These are phyloP conservation scores for Catostylus mosaicus DNA, from an alignment of 30 jellyfish, hydroid and myxozoan genomes.

Conservation along the genomic window DNA sequence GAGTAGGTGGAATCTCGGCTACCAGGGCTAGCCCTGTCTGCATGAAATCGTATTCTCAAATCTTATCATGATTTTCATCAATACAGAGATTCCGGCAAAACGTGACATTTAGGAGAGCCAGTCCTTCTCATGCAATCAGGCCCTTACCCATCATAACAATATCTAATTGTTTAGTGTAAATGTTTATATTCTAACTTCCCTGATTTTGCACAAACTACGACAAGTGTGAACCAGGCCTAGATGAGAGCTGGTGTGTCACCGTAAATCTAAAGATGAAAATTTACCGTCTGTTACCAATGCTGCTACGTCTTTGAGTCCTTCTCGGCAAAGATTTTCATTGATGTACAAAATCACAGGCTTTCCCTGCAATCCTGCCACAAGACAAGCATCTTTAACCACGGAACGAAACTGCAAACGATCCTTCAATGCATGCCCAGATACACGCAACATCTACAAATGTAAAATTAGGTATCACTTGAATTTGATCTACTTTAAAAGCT, in stretches of 20 bases:
- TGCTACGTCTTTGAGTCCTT: constrained; percentile 52
- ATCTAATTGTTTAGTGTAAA: neutral
- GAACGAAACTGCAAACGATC: constrained; percentile 21
- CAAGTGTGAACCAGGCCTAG: neutral
- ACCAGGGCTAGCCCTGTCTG: no score
- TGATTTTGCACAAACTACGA: neutral
- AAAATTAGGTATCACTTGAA: neutral
- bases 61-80: no score
- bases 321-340: constrained; percentile 57
- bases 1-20: no score
- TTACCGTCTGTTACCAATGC: constrained; percentile 67
- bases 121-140: no score
- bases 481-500: neutral
- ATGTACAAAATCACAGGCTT: constrained; percentile 57
- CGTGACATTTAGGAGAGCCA: no score
- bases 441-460: constrained; percentile 27
- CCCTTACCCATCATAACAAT: no score
- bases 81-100: no score
- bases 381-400: constrained; percentile 68
- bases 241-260: neutral
- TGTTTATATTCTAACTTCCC: neutral
- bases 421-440: constrained; percentile 12
- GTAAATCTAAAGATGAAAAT: neutral
- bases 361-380: constrained; percentile 78
- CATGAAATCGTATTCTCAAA: no score